A percentile compares a stretch with the other conserved stretches of the same genome.
phyloP scores from a whole-genome alignment of 2,888 invertebrate species.

The Nipponacmea schrenckii region DNA sequence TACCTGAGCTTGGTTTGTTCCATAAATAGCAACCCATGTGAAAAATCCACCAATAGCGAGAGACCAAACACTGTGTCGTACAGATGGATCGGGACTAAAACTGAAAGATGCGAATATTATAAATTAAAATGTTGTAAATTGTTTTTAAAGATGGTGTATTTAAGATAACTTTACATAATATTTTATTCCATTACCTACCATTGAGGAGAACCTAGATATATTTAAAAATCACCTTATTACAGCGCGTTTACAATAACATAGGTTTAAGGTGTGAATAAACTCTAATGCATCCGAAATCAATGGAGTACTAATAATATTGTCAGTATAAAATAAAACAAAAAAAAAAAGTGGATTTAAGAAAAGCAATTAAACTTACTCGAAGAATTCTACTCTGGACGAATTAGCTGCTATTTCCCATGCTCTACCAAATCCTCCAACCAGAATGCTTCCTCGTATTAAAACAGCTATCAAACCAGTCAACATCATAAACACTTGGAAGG shows the following conservation, averaged over 20 bases:
- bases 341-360: too few relatives aligned
- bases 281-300: too few relatives aligned
- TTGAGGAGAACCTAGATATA: too few relatives aligned
- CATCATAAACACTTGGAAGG: constrained; percentile 69
- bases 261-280: too few relatives aligned
- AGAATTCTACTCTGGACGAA: constrained; percentile 59
- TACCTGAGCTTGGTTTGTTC: constrained; percentile 92
- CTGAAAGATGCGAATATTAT: constrained; percentile 62
- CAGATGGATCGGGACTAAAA: constrained; percentile 82
- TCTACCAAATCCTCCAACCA: constrained; percentile 60
- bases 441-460: constrained; percentile 62
- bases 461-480: constrained; percentile 66
- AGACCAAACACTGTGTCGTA: constrained; percentile 89
- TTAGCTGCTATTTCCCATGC: constrained; percentile 57
- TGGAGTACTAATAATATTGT: too few relatives aligned
- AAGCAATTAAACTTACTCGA: constrained; percentile 51
- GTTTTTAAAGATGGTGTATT: neutral
- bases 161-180: neutral
- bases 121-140: neutral
- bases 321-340: too few relatives aligned
- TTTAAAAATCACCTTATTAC: too few relatives aligned
- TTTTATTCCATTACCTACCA: neutral
- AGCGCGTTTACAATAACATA: too few relatives aligned
- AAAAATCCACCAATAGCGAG: constrained; percentile 86
- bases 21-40: constrained; percentile 93